Evolutionary conservation across 2,888 invertebrate species (phyloP).

Genomic region (Lypha dubia): DNA sequence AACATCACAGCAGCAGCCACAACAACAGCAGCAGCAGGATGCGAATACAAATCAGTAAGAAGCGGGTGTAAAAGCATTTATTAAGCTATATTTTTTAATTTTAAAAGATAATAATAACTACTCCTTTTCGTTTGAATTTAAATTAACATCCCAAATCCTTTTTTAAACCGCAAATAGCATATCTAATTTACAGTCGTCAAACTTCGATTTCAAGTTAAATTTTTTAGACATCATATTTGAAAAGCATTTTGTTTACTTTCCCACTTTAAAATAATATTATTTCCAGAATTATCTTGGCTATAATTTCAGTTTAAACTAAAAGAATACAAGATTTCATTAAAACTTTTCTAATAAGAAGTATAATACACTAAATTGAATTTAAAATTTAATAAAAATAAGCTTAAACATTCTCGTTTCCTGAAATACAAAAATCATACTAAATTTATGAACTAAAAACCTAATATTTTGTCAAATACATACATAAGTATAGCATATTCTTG

Average conservation of each 20-base stretch:
- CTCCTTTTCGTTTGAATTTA: constrained; percentile 65
- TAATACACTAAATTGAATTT: constrained; percentile 9
- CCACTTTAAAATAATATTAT: constrained; percentile 14
- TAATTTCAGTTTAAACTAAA: constrained; percentile 31
- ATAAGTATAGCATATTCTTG: constrained; percentile 4
- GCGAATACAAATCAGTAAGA: constrained; percentile 83
- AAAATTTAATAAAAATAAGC: constrained; percentile 31
- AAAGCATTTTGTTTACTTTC: constrained; percentile 56
- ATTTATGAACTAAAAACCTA: constrained; percentile 23
- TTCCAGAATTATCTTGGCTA: constrained; percentile 39
- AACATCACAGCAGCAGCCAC: constrained; percentile 74
- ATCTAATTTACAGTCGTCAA: constrained; percentile 50
- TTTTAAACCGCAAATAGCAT: constrained; percentile 53
- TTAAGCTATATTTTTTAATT: constrained; percentile 73
- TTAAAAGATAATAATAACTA: constrained; percentile 58
- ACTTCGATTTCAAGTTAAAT: constrained; percentile 53
- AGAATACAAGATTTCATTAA: constrained; percentile 47
- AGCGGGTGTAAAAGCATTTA: constrained; percentile 70
- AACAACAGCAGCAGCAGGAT: constrained; percentile 78
- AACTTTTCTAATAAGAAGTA: constrained; percentile 38
- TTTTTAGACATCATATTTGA: constrained; percentile 45
- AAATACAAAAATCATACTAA: constrained; percentile 30
- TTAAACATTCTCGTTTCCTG: constrained; percentile 15
- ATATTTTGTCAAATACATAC: constrained; percentile 36
- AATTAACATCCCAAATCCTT: constrained; percentile 55